Conservation (phyloP, 2,797 vertebrate species). For the Paratrypauchen microcephalus region DNA sequence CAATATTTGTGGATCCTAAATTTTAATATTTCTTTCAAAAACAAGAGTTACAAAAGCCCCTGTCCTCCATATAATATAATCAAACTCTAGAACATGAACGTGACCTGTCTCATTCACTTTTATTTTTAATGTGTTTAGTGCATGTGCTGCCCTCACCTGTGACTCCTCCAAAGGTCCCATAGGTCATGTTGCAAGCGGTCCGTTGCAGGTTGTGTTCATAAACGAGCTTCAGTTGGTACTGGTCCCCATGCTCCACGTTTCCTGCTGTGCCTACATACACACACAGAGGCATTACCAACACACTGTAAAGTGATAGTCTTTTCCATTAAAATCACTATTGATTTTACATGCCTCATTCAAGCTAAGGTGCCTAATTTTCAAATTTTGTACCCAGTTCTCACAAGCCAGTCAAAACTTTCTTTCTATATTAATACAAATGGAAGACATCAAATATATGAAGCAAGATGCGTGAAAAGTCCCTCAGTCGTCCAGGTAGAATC, state of each 20-base stretch:
- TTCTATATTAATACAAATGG: no score
- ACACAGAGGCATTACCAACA: neutral
- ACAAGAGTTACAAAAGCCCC: no score
- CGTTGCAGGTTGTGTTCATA: constrained; percentile 95
- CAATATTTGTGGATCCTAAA: no score
- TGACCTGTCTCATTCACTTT: no score
- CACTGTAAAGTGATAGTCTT: neutral
- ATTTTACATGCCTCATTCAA: neutral
- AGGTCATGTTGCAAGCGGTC: constrained; percentile 94
- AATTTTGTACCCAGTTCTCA: no score
- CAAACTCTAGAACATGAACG: no score
- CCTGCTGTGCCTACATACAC: constrained; percentile 83
- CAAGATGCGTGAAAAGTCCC: no score
- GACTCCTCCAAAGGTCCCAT: constrained; percentile 91
- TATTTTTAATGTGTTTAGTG: neutral
- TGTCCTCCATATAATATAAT: neutral
- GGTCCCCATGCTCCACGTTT: constrained; percentile 93
- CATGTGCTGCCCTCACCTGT: constrained; percentile 78
- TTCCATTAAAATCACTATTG: neutral
- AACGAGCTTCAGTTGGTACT: constrained; percentile 92
- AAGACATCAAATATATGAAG: no score
- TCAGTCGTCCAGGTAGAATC: no score
- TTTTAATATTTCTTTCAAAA: no score
- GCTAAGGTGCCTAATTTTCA: no score
- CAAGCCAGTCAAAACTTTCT: no score